Conservation (phyloP, 2,113 vertebrate species). For the Haplotaxodon microlepis region DNA sequence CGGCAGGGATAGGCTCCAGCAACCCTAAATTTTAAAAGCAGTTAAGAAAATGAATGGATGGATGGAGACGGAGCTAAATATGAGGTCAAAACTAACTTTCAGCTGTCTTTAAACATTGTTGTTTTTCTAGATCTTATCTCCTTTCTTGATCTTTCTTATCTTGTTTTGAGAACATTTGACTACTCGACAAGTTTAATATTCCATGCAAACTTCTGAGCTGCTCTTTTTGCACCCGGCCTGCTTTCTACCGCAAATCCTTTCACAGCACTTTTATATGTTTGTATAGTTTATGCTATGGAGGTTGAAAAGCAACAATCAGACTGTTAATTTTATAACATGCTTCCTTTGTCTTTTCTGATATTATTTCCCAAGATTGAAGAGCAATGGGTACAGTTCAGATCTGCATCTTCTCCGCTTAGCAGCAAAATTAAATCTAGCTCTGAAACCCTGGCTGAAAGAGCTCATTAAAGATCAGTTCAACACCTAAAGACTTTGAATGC, state of each 20-base stretch:
- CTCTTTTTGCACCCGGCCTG: background rate
- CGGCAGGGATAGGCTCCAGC: background rate
- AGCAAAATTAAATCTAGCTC: background rate
- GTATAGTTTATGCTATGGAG: background rate
- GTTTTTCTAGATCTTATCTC: background rate
- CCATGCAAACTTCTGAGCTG: background rate
- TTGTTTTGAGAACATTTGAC: background rate
- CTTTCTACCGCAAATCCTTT: background rate
- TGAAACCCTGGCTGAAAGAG: background rate
- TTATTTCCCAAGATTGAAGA: background rate
- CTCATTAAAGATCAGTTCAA: background rate
- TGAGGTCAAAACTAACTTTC: background rate
- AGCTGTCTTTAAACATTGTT: background rate
- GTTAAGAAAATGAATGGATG: background rate
- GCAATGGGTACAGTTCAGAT: background rate
- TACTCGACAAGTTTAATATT: background rate
- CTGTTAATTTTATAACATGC: background rate
- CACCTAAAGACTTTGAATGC: background rate
- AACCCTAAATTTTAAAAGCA: background rate
- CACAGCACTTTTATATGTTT: background rate
- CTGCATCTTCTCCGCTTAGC: background rate
- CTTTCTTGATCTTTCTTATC: background rate
- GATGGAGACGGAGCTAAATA: background rate
- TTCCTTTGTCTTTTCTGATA: background rate
- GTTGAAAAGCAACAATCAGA: background rate